Evolutionary conservation across 2,888 invertebrate species (phyloP).

Genomic region (Xanthia togata): DNA sequence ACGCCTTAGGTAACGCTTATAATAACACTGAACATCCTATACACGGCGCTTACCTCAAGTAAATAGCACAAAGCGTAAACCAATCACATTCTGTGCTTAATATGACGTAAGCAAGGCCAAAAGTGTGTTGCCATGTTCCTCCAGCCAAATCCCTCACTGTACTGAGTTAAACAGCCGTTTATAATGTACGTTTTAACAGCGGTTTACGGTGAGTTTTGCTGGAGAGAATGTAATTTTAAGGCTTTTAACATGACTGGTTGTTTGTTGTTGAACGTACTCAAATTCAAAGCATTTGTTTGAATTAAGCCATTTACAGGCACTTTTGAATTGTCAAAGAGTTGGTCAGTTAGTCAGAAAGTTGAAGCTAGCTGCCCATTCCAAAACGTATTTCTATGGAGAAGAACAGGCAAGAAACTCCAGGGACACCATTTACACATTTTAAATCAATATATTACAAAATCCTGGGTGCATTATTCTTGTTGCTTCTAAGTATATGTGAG

Average conservation of each 20-base stretch:
- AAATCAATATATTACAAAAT: no score
- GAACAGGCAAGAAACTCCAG: no score
- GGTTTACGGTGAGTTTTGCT: neutral
- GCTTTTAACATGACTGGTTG: neutral
- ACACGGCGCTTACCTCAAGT: conserved; percentile 27
- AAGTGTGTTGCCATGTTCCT: conserved; percentile 32
- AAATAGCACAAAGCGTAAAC: conserved; percentile 46
- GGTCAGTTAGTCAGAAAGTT: no score
- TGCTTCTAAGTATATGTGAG: no score
- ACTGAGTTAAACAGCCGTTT: conserved; percentile 10
- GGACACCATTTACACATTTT: no score
- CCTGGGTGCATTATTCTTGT: no score
- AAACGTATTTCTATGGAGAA: no score
- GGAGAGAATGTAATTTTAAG: neutral
- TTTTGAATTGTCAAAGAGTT: no score
- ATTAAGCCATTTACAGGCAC: no score
- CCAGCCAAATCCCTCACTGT: conserved; percentile 21
- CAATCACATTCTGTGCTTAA: conserved; percentile 38
- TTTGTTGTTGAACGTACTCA: neutral
- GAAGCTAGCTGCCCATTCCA: no score
- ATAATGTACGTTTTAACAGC: conserved; percentile 16
- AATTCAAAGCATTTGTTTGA: no score
- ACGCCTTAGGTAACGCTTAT: conserved; percentile 1
- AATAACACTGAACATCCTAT: conserved; percentile 14
- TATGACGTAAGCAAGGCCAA: conserved; percentile 33